A percentile compares a stretch with the other conserved stretches of the same genome.
Conservation (phyloP, 2,888 invertebrate species). For the Sminthurides aquaticus region DNA sequence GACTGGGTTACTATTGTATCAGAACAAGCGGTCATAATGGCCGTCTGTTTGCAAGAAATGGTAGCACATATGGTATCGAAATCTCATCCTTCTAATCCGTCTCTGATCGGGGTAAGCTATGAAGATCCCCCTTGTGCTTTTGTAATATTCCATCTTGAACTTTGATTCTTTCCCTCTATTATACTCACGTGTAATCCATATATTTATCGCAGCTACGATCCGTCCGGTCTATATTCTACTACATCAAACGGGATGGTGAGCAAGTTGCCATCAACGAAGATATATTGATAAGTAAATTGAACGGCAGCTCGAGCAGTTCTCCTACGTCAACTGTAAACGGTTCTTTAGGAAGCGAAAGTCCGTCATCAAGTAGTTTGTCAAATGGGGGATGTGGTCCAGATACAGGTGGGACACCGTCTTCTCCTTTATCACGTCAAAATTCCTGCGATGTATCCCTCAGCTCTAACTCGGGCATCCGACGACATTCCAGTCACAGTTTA, state of each 20-base stretch:
- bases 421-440: slow-evolving; percentile 42
- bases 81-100: slow-evolving; percentile 52
- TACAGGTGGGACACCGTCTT: slow-evolving; percentile 39
- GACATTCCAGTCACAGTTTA: slow-evolving; percentile 25
- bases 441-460: slow-evolving; percentile 42
- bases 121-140: neutral
- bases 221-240: slow-evolving; percentile 37
- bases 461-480: neutral
- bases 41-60: slow-evolving; percentile 88
- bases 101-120: slow-evolving; percentile 35
- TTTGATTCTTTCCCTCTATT: neutral
- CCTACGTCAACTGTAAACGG: slow-evolving; percentile 23
- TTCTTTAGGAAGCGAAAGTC: slow-evolving; percentile 40
- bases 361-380: slow-evolving; percentile 36
- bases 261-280: slow-evolving; percentile 39
- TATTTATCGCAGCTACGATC: slow-evolving; percentile 31
- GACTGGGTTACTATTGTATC: slow-evolving; percentile 90
- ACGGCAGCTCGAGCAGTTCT: slow-evolving; percentile 23
- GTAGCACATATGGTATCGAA: slow-evolving; percentile 84
- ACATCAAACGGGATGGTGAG: slow-evolving; percentile 37
- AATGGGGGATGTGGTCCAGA: slow-evolving; percentile 31
- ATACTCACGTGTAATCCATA: neutral
- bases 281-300: slow-evolving; percentile 22
- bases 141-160: neutral
- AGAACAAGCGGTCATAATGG: slow-evolving; percentile 89